Evolutionary conservation across 2,888 invertebrate genomes (phyloP).

Genomic region (Tupiocoris notatus): DNA sequence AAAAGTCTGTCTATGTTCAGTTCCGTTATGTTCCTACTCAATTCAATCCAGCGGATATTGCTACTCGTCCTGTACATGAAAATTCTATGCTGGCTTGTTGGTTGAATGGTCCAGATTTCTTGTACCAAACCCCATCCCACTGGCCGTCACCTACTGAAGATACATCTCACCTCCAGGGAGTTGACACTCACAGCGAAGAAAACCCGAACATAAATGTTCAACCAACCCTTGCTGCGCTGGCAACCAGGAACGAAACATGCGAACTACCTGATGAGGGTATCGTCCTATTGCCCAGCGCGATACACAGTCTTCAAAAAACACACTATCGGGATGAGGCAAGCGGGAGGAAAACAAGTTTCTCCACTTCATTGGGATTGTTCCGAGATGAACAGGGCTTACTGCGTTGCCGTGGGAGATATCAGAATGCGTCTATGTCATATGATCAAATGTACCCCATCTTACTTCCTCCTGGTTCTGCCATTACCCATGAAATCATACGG

Average conservation of each 20-base stretch:
- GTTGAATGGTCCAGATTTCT: background rate
- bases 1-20: background rate
- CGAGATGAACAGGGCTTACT: background rate
- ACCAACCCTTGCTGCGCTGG: no score
- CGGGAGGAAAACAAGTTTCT: background rate
- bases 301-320: no score
- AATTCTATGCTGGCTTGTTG: background rate
- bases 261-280: background rate
- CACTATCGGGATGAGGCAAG: background rate
- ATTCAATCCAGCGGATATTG: slow-evolving; percentile 19
- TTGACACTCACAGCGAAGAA: no score
- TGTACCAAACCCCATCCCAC: no score
- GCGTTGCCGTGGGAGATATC: slow-evolving; percentile 13
- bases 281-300: no score
- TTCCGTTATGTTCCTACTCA: slow-evolving; percentile 1
- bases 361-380: slow-evolving; percentile 2
- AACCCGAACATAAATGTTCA: no score
- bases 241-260: no score
- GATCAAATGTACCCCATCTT: slow-evolving; percentile 18
- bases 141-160: no score
- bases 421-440: slow-evolving; percentile 14
- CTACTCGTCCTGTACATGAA: background rate
- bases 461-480: background rate
- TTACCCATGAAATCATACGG: background rate
- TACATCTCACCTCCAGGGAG: no score